Conservation (phyloP, 2,113 vertebrate species). For the Platycercus adscitus region DNA sequence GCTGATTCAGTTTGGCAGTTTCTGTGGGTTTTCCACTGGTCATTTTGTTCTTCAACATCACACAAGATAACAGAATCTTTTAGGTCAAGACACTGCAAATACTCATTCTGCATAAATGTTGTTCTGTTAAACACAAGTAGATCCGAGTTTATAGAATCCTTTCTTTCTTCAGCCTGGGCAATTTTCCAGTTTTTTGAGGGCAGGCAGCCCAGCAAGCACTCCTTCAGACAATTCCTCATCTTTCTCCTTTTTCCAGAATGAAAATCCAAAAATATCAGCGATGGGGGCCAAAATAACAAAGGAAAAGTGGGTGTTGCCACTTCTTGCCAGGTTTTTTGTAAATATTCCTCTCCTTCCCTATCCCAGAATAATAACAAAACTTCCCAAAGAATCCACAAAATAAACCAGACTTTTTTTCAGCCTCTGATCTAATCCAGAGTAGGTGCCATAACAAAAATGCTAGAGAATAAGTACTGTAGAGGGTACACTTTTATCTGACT, state of each 20-base stretch:
- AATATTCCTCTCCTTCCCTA: neutral
- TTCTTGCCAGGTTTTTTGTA: slow-evolving; percentile 3
- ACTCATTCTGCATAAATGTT: neutral
- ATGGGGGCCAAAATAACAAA: slow-evolving; percentile 33
- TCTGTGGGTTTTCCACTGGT: neutral
- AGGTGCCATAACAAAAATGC: neutral
- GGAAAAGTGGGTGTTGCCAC: slow-evolving; percentile 15
- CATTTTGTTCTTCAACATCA: neutral
- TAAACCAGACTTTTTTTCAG: neutral
- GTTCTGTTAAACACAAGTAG: slow-evolving; percentile 24
- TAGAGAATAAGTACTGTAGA: neutral
- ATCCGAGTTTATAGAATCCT: slow-evolving; percentile 15
- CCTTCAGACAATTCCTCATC: slow-evolving; percentile 48
- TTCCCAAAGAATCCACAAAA: neutral
- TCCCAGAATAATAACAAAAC: slow-evolving; percentile 14
- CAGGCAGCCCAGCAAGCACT: slow-evolving; percentile 43
- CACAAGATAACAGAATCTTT: neutral
- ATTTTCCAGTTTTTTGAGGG: slow-evolving; percentile 32
- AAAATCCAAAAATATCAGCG: slow-evolving; percentile 45
- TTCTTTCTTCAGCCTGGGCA: slow-evolving; percentile 14
- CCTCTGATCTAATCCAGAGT: neutral
- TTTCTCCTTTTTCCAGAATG: slow-evolving; percentile 42
- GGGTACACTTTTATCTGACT: neutral
- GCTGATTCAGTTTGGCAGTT: neutral
- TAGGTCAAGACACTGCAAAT: slow-evolving; percentile 27